Evolutionary conservation across 2,113 vertebrate species (phyloP).

Genomic region (Stomatorhinus ivindoensis): DNA sequence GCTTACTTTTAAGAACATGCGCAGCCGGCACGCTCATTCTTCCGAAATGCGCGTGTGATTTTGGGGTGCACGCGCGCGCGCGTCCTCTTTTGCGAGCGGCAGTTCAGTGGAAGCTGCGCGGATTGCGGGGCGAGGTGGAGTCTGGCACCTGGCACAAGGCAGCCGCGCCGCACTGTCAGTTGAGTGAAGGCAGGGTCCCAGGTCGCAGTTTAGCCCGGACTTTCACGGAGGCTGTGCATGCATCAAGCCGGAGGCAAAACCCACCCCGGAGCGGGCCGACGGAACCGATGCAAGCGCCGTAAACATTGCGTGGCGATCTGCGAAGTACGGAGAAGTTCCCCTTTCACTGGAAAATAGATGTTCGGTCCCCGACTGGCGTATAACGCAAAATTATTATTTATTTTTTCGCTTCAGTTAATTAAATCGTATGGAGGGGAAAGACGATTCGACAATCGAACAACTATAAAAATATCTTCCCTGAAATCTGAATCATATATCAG

Average conservation of each 20-base stretch:
- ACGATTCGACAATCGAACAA: not conserved
- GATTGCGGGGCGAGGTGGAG: slow-evolving; percentile 31
- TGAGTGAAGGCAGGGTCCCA: slow-evolving; percentile 28
- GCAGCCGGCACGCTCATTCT: not conserved
- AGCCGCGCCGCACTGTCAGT: slow-evolving; percentile 24
- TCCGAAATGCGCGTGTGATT: not conserved
- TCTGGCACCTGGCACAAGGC: slow-evolving; percentile 14
- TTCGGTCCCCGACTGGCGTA: not conserved
- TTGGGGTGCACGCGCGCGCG: not conserved
- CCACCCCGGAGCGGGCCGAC: not conserved
- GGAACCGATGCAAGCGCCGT: not conserved
- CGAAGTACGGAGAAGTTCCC: not conserved
- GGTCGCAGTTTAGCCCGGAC: not conserved
- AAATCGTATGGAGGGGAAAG: not conserved
- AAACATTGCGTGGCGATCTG: not conserved
- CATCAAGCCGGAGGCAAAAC: not conserved
- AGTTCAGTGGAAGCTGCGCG: slow-evolving; percentile 13
- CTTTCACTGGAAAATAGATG: not conserved
- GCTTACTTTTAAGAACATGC: not conserved
- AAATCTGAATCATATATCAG: not conserved
- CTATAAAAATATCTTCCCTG: not conserved
- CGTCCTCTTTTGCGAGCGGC: not conserved
- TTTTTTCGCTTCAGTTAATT: not conserved
- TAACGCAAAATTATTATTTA: not conserved
- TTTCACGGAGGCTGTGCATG: not conserved